Evolutionary conservation across 2,113 vertebrate species (phyloP).

Genomic region (Colistium nudipinnis): DNA sequence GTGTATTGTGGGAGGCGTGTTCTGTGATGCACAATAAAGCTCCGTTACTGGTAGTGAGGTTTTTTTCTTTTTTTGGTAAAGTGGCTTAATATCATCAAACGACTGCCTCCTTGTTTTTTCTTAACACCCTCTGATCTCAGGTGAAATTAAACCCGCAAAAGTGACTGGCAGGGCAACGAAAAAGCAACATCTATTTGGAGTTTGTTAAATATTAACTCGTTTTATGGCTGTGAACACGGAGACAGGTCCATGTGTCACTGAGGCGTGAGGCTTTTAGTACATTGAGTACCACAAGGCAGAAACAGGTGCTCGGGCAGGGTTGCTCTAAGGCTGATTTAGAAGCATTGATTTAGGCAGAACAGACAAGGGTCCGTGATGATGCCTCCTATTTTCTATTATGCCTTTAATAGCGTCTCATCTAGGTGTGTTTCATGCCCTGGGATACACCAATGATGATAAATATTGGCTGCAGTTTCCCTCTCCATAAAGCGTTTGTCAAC

Average conservation of each 20-base stretch:
- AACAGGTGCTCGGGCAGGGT: conserved; percentile 54
- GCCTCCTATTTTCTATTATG: conserved; percentile 6
- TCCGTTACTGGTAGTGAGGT: neutral
- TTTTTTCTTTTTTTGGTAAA: neutral
- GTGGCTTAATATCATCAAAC: neutral
- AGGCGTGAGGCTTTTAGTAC: conserved; percentile 73
- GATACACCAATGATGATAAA: conserved; percentile 6
- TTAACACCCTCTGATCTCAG: neutral
- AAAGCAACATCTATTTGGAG: conserved; percentile 71
- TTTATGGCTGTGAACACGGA: conserved; percentile 78
- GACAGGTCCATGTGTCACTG: conserved; percentile 72
- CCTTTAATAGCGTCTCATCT: conserved; percentile 9
- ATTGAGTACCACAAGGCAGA: conserved; percentile 67
- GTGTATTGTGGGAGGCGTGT: neutral
- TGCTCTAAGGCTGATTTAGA: conserved; percentile 45
- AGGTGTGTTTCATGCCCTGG: neutral
- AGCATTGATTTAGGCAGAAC: conserved; percentile 48
- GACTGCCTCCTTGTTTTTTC: neutral
- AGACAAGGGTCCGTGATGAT: conserved; percentile 20
- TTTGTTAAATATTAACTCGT: conserved; percentile 83
- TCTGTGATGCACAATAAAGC: neutral
- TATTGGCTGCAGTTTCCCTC: neutral
- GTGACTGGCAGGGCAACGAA: conserved; percentile 25
- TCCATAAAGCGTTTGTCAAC: neutral
- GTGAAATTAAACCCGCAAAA: conserved; percentile 34